Evolutionary conservation across 2,797 vertebrate genomes (phyloP).

Genomic region (Melanotaenia boesemani): DNA sequence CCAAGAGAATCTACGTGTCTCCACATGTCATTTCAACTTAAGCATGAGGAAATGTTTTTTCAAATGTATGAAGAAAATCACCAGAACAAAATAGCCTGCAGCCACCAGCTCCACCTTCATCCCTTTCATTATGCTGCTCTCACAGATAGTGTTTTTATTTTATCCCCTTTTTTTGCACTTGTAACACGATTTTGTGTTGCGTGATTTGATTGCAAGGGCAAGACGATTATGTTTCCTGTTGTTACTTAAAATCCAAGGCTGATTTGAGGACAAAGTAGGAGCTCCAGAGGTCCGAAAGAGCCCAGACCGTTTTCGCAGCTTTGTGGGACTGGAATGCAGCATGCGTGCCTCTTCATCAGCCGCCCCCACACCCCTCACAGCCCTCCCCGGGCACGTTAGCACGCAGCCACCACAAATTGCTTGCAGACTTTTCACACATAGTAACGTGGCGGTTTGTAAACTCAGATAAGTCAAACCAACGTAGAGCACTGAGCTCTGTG

Average conservation of each 20-base stretch:
- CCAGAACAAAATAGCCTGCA: slow-evolving; percentile 29
- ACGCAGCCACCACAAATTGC: slow-evolving; percentile 83
- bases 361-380: slow-evolving; percentile 33
- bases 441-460: slow-evolving; percentile 84
- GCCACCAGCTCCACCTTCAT: slow-evolving; percentile 11
- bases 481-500: slow-evolving; percentile 50
- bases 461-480: slow-evolving; percentile 79
- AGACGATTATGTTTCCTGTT: background rate
- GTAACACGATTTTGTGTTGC: background rate
- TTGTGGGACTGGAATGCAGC: slow-evolving; percentile 72
- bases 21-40: slow-evolving; percentile 25
- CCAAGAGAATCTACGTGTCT: slow-evolving; percentile 45
- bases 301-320: slow-evolving; percentile 44
- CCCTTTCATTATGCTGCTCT: background rate
- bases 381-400: slow-evolving; percentile 72
- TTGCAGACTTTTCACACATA: slow-evolving; percentile 88
- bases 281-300: slow-evolving; percentile 18
- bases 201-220: slow-evolving; percentile 7
- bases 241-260: background rate
- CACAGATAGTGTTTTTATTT: background rate
- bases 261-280: slow-evolving; percentile 3
- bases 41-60: slow-evolving; percentile 50
- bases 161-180: background rate
- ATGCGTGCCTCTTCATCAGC: slow-evolving; percentile 70
- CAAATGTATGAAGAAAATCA: slow-evolving; percentile 28